These are phyloP conservation scores for Pseudonaja textilis DNA, from an alignment of 2,113 vertebrate species.

Conservation along the genomic window DNA sequence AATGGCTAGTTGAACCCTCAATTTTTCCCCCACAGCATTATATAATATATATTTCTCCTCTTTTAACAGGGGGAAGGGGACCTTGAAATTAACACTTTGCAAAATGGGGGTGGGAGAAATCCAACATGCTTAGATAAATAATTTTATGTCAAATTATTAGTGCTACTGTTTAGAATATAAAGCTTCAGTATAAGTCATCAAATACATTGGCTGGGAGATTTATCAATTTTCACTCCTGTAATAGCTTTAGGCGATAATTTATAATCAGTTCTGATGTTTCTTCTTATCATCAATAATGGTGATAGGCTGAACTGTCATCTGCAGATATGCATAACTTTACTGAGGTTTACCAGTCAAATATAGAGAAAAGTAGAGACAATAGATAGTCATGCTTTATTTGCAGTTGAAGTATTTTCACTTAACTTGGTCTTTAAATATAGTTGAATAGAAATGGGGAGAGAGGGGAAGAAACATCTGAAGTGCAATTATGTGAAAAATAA, in stretches of 20 bases:
- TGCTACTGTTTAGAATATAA: background rate
- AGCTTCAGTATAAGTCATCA: background rate
- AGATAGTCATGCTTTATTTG: constrained; percentile 34
- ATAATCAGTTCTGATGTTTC: background rate
- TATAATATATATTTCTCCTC: background rate
- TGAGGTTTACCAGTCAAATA: background rate
- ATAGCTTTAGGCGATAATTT: background rate
- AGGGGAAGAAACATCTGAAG: background rate
- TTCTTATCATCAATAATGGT: background rate
- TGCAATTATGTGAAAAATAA: background rate
- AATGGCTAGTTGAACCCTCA: background rate
- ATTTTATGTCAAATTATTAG: background rate
- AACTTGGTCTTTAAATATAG: background rate
- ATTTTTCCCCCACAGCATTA: background rate
- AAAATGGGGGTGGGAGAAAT: background rate
- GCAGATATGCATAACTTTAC: background rate
- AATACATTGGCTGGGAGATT: background rate
- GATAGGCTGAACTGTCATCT: background rate
- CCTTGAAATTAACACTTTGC: background rate
- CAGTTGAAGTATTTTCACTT: constrained; percentile 29
- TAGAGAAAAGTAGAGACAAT: background rate
- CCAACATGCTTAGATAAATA: background rate
- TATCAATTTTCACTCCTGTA: background rate
- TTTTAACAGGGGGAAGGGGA: background rate
- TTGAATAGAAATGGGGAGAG: background rate